Base-by-base conservation (phyloP, 1,140 invertebrate genomes). In the Nomia melanderi region DNA sequence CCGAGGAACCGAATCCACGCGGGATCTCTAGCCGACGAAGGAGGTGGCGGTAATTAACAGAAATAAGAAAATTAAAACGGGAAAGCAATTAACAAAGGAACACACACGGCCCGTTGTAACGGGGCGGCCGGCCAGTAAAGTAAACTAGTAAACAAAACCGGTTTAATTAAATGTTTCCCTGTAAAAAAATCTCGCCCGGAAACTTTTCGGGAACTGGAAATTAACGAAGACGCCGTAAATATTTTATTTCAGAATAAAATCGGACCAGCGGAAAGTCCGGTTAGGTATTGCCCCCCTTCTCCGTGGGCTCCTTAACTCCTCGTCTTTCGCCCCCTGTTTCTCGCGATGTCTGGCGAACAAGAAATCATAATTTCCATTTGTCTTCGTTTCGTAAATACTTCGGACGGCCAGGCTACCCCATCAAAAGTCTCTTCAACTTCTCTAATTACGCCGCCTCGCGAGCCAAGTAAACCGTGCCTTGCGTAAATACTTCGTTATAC, bases 291-390 rank as follows among this genome's bases (percentile, higher is more conserved):
- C 33, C n/a, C 14, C 17, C 1, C 23, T n/a, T 8, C 6, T 6
- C 5, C 9, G 23, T 17, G n/a, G n/a, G n/a, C n/a, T n/a, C n/a
- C n/a, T n/a, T n/a, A n/a, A n/a, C n/a, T 44, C 41, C 41, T 14
- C 41, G 41, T 44, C 20, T 44, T 23, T n/a, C 27, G 5, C 11
- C 47, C 7, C 20, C 54, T 1, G 12, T 41, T 23, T 59, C 11
- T n/a, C 66, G 29, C 53, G 64, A 50, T 56, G 33, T 54, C 29
- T 54, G 31, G 17, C 25, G 66, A 77, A 77, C 74, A 71, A 77
- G 74, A 77, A 77, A 77, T 71, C 74, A 77, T 77, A 77, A 77
- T 77, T 70, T 77, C 66, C 74, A 77, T 77, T 77, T 77, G 66
- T 77, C 74, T 77, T 77, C 66, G 65, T 71, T 77, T 62, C 67